Conservation (phyloP, 2,888 invertebrate species). For the Silvanus unidentatus region DNA sequence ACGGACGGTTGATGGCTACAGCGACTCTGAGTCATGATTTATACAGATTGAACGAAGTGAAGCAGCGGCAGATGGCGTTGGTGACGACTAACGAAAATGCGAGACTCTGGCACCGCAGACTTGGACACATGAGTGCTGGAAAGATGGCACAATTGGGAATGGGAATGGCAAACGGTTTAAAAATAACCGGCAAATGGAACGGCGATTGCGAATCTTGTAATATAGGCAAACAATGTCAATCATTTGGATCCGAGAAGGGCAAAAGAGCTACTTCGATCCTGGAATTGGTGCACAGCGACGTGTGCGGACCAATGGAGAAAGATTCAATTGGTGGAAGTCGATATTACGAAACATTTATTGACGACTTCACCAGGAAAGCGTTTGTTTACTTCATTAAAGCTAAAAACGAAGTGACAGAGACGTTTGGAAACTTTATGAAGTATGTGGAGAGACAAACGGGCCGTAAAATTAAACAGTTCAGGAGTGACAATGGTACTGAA, state of each 20-base stretch:
- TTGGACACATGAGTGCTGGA: not conserved
- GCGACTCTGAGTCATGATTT: too few species aligned
- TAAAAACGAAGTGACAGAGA: conserved; percentile 8
- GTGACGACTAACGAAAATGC: too few species aligned
- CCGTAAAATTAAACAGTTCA: conserved; percentile 13
- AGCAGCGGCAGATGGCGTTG: too few species aligned
- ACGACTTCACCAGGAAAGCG: conserved; percentile 1
- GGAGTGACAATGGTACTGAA: conserved; percentile 17
- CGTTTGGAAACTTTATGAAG: conserved; percentile 10
- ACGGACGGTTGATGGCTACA: too few species aligned
- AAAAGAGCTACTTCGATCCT: too few species aligned
- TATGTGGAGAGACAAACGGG: conserved; percentile 11
- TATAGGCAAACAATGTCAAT: too few species aligned
- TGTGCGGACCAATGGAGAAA: conserved; percentile 7
- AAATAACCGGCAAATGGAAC: not conserved
- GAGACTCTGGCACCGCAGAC: not conserved
- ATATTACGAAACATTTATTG: not conserved
- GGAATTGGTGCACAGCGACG: conserved; percentile 4
- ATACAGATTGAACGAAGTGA: too few species aligned
- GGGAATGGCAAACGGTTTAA: not conserved
- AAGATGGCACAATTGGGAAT: not conserved
- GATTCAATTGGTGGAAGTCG: conserved; percentile 1
- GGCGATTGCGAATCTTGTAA: too few species aligned
- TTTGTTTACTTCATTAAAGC: conserved; percentile 7
- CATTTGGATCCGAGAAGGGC: too few species aligned